phyloP scores from a whole-genome alignment of 2,888 invertebrate species.

The Neoitamus cyanurus region DNA sequence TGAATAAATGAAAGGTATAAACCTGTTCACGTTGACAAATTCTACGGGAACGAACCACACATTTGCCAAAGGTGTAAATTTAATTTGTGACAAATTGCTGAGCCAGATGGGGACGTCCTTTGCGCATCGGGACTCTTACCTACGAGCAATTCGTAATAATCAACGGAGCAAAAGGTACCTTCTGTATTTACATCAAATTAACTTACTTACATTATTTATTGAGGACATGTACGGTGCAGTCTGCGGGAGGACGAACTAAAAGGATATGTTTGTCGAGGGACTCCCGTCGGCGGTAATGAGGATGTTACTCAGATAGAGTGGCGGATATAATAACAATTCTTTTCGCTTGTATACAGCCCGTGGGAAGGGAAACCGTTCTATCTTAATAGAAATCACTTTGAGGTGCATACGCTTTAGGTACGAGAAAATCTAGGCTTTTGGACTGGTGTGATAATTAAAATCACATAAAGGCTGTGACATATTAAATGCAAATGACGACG shows the following conservation, averaged over 20 bases:
- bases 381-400: neutral
- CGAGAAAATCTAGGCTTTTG: no score
- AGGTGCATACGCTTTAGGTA: neutral
- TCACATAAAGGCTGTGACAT: no score
- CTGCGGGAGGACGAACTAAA: neutral
- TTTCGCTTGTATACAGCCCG: neutral
- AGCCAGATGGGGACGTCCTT: conserved; percentile 15
- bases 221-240: neutral
- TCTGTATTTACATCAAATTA: conserved; percentile 24
- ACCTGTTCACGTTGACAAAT: conserved; percentile 26
- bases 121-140: neutral
- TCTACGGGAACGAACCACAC: conserved; percentile 23
- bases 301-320: neutral
- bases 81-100: conserved; percentile 34
- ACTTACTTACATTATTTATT: conserved; percentile 26
- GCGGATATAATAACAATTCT: neutral
- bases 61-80: conserved; percentile 32
- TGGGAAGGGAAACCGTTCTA: neutral
- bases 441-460: no score
- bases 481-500: no score
- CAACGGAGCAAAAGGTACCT: neutral
- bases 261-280: neutral
- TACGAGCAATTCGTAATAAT: conserved; percentile 11
- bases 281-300: neutral
- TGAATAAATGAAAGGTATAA: conserved; percentile 32